Percentiles rank a stretch among this genome's conserved stretches.
phyloP scores from a whole-genome alignment of 2,113 vertebrate species.

The Brachyistius frenatus region DNA sequence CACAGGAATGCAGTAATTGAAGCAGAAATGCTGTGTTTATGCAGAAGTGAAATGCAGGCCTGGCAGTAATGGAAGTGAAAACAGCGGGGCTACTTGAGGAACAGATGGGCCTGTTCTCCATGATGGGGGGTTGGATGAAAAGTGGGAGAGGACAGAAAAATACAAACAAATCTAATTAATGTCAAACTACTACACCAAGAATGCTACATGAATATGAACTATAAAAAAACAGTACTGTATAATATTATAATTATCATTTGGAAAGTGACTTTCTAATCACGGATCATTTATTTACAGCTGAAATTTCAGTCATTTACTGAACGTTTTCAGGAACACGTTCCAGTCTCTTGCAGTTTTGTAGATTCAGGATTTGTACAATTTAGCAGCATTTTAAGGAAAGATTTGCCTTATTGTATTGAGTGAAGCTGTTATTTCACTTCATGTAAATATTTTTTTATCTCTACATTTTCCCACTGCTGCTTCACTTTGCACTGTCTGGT shows the following conservation, averaged over 20 bases:
- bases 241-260: no score
- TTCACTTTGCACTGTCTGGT: not conserved
- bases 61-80: constrained; percentile 41
- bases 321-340: not conserved
- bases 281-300: no score
- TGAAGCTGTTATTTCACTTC: no score
- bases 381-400: no score
- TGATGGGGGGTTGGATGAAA: not conserved
- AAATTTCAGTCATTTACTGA: not conserved
- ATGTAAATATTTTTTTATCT: no score
- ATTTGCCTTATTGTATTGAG: no score
- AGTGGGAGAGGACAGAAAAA: constrained; percentile 15
- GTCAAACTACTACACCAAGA: constrained; percentile 1
- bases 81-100: constrained; percentile 38
- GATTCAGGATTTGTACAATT: no score
- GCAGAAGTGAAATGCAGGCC: constrained; percentile 23
- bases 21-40: constrained; percentile 18
- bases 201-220: not conserved
- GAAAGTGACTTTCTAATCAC: no score
- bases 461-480: not conserved
- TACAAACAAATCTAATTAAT: constrained; percentile 13
- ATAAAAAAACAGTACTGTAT: no score
- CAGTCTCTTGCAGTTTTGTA: no score
- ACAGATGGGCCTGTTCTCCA: constrained; percentile 56
- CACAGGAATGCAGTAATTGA: constrained; percentile 3